Base-by-base conservation (phyloP, 2,797 vertebrate genomes). In the Tamandua tetradactyla region DNA sequence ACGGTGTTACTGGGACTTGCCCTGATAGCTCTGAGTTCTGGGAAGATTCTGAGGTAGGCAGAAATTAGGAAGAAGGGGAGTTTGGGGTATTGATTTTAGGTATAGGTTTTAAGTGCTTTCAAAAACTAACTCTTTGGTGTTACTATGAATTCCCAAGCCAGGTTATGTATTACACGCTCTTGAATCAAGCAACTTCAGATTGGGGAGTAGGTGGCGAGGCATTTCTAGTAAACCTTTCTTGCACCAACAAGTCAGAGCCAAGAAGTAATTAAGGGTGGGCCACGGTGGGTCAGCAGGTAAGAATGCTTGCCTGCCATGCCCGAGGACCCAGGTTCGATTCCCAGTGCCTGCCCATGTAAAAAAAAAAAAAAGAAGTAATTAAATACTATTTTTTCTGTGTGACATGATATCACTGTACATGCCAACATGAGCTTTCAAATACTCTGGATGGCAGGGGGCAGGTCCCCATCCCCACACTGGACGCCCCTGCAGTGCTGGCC, bases 181-280 rank as follows among this genome's bases (percentile, higher is more conserved):
- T 91, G 92, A 93, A 66, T 44, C 35, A 42, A 93, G 11, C 72
- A 92, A 55, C 42, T 32, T 87, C 55, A 61, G 12, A 55, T 9
- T 42, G 69, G 9, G 20, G 47, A 90, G 59, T 9, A 47, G 35
- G 68, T 27, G 12, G 61, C 47, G 78, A 89, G 25, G n/a, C 35
- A 23, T 91, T 94, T 83, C 74, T 76, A 72, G 75, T 86, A 69
- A 91, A 47, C 32, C 10, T 78, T 57, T n/a, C 72, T 75, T 69
- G 76, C 55, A 6, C 81, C 22, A 3, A 52, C 57, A 62, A 37
- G 59, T 90, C 66, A 62, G n/a, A 69, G 59, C 91, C 5, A 79
- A 40, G 44, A 66, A 68, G 25, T 66, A 61, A 42, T 59, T 62
- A 47, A 69, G n/a, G n/a, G n/a, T n/a, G n/a, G n/a, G n/a, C n/a